phyloP scores from a whole-genome alignment of 1,140 invertebrate species.

The Cataglyphis hispanica region DNA sequence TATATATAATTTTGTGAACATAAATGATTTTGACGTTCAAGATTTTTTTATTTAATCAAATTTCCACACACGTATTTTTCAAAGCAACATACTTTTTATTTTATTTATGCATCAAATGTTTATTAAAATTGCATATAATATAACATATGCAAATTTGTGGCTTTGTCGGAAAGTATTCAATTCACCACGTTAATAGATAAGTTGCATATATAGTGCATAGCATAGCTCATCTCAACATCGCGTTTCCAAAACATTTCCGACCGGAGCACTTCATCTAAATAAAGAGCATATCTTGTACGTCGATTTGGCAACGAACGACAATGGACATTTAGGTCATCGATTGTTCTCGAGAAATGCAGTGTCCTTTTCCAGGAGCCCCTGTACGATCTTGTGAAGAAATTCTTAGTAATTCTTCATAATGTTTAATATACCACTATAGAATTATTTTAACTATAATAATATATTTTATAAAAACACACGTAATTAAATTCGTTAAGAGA shows the following conservation, averaged over 20 bases:
- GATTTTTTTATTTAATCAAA: neutral
- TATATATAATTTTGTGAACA: neutral
- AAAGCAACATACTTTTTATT: constrained; percentile 7
- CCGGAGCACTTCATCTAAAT: constrained; percentile 50
- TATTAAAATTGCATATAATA: neutral
- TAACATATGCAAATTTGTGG: neutral
- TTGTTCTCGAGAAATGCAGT: constrained; percentile 35
- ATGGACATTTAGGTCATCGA: constrained; percentile 72
- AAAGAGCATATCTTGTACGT: constrained; percentile 48
- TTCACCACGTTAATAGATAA: constrained; percentile 3
- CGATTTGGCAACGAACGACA: constrained; percentile 67
- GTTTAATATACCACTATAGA: neutral
- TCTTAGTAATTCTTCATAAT: neutral
- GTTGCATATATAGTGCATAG: neutral
- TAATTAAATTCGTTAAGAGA: neutral
- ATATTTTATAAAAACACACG: neutral
- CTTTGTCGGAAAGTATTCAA: neutral
- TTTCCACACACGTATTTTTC: neutral
- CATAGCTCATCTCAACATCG: neutral
- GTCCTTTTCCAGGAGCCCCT: constrained; percentile 30
- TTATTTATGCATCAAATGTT: neutral
- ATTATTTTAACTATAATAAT: constrained; percentile 7
- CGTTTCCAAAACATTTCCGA: constrained; percentile 55
- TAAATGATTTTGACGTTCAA: neutral
- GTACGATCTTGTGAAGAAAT: constrained; percentile 35